Base-by-base conservation (phyloP, 2,797 vertebrate species). In the Oryzias dopingdopingensis region DNA sequence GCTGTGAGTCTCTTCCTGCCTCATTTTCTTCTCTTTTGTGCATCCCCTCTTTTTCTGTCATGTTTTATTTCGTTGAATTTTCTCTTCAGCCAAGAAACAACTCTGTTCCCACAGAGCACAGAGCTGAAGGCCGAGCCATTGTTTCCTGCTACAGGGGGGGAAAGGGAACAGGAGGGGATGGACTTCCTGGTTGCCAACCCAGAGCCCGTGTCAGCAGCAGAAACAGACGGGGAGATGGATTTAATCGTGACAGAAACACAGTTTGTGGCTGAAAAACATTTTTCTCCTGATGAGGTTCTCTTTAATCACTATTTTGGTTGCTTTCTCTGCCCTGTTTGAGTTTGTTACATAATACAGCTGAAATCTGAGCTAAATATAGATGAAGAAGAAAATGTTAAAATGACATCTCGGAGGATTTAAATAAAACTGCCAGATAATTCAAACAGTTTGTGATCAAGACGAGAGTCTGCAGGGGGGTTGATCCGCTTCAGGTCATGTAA, bases 101-200 rank as follows among this genome's bases (percentile, higher is more conserved):
- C 49, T 22, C 55, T 83, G 85, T 88, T 85, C 88, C 87, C 83
- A 85, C 75, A 81, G 77, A 66, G 70, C 42, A 15, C 48, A 52
- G 15, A 14, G 55, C 61, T 71, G 52, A 84, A 78, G 79, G 63
- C 61, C 68, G 61, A 60, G 54, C 77, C 68, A 43, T 73, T 80
- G 80, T 88, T 92, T 90, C 84, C 85, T 76, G 59, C 70, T 57
- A 70, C 72, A 70, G 83, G 54, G 67, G 65, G 51, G 6, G 18
- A 17, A 37, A 15, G 66, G 52, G 56, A 56, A 24, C 32, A 37
- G 70, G 65, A 60, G 76, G 70, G 56, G 65, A 56, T 64, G 62
- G 64, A 74, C 85, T 91, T 92, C 85, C 92, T 78, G 81, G 64
- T 83, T 85, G 77, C 77, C 64, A 81, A 55, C 60, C 59, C 16